These are phyloP conservation scores for Tympanoctomys barrerae DNA, from an alignment of 2,797 vertebrate genomes.

Conservation along the genomic window DNA sequence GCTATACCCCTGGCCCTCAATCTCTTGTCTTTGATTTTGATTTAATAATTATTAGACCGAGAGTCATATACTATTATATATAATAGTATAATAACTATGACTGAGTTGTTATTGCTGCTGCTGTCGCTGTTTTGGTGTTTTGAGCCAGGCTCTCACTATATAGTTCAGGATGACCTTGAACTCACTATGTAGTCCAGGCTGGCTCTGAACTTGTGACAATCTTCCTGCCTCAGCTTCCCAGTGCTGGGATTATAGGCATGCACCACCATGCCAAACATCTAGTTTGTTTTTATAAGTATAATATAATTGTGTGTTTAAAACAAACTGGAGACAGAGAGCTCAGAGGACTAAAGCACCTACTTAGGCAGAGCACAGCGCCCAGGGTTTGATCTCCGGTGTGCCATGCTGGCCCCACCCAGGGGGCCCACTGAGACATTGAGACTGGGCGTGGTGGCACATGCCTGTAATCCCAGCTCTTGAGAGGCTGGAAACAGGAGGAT, in stretches of 20 bases:
- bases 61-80: background rate
- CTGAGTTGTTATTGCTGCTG: background rate
- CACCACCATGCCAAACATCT: background rate
- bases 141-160: background rate
- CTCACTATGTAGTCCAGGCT: background rate
- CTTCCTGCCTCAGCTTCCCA: background rate
- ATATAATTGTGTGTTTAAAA: background rate
- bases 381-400: too few relatives aligned
- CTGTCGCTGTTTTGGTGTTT: background rate
- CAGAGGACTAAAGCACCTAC: too few relatives aligned
- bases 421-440: too few relatives aligned
- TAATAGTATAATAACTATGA: background rate
- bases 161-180: background rate
- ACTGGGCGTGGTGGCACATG: too few relatives aligned
- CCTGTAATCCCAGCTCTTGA: too few relatives aligned
- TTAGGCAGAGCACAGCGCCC: too few relatives aligned
- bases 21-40: background rate
- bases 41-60: background rate
- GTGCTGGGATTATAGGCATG: background rate
- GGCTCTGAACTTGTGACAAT: background rate
- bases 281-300: slow-evolving; percentile 4
- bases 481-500: too few relatives aligned
- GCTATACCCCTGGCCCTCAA: background rate
- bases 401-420: too few relatives aligned
- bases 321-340: background rate